Evolutionary conservation across 2,888 invertebrate species (phyloP), one percentile per base, ranked within the genome.

Genomic region (Molorchus minor): DNA sequence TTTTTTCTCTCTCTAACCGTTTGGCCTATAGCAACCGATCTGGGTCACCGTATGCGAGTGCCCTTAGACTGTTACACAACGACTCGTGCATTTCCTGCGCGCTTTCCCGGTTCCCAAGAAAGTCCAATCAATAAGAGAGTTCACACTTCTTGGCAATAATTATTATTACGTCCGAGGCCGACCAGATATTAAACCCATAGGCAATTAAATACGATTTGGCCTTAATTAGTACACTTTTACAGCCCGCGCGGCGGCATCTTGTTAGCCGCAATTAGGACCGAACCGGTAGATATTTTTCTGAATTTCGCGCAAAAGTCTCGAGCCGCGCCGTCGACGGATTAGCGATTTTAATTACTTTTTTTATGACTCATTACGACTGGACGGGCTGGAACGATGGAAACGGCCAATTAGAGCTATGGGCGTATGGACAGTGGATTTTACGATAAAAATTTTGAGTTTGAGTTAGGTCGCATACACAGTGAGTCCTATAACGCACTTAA

Each of bases 301-400:
- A 62, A 62, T 56, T 56, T 62, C 53, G 53, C 52, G 56, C 57
- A 63, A 58, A 54, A 41, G 57, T 58, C 56, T 58, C 52, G 55
- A n/a, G 38, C 54, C 51, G 52, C 56, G 43, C 45, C 57, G 43
- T 58, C 35, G 44, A 58, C 46, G 61, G 58, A 63, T 60, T 61
- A 52, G 30, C 40, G 41, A 13, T 17, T 30, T 52, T 52, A 52
- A 52, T 52, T 41, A 21, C 52, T 40, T 30, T 40, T 29, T 41
- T 52, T 41, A 52, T 41, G 40, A 41, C 29, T 41, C 40, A 52
- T 52, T 52, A 36, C 29, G 15, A 35, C 25, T 30, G 35, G 49
- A 21, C 17, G n/a, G 30, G 21, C 19, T 29, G 21, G 20, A 30
- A 20, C 12, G 30, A 29, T 41, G 16, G 38, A 19, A 33, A 54